phyloP scores from a whole-genome alignment of 2,113 vertebrate genomes.

The Myiopsitta monachus region DNA sequence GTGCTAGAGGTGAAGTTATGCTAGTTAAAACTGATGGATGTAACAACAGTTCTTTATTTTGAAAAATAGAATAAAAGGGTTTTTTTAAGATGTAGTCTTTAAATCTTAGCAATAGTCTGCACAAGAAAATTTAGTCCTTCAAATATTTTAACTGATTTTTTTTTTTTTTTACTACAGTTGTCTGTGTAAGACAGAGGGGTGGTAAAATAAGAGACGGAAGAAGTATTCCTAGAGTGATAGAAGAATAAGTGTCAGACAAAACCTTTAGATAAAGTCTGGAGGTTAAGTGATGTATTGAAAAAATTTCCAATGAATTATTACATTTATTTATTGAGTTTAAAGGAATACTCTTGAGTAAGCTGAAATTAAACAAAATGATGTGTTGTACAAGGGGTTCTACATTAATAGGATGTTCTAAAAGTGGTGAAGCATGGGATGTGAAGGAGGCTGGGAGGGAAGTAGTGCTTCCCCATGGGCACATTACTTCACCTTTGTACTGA shows the following conservation, averaged over 20 bases:
- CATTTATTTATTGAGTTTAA: not conserved
- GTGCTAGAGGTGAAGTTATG: not conserved
- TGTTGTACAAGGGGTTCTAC: not conserved
- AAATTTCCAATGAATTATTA: not conserved
- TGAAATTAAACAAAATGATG: not conserved
- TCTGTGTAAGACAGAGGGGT: not conserved
- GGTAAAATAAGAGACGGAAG: not conserved
- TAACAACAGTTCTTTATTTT: not conserved
- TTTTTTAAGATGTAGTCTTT: not conserved
- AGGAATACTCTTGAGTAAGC: not conserved
- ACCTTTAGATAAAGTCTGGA: not conserved
- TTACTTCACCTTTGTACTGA: not conserved
- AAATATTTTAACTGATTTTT: not conserved
- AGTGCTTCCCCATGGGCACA: fast-evolving
- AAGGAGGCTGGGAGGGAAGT: not conserved
- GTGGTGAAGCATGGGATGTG: not conserved
- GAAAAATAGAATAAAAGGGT: not conserved
- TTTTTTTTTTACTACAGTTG: not conserved
- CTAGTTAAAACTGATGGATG: not conserved
- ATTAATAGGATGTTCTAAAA: not conserved
- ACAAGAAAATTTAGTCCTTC: not conserved
- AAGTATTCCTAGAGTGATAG: not conserved
- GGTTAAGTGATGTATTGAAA: not conserved
- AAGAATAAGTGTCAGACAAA: not conserved
- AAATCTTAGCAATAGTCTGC: not conserved